A percentile compares a stretch with the other conserved stretches of the same genome.
phyloP scores from a whole-genome alignment of 1,140 invertebrate species.

The Plectus sambesii region DNA sequence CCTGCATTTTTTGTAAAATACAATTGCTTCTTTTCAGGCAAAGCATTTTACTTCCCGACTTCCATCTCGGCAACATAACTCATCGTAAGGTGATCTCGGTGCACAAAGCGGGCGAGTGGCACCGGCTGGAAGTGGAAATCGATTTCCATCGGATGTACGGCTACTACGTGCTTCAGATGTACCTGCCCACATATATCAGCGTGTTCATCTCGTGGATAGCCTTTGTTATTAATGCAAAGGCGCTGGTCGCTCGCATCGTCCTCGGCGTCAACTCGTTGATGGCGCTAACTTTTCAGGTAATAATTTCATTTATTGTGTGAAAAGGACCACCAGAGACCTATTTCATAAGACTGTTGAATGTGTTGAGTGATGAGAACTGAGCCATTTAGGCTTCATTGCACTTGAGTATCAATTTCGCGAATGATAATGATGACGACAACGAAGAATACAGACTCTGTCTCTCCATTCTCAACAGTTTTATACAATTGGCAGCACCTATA shows the following conservation, averaged over 20 bases:
- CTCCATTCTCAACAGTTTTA: too few relatives aligned
- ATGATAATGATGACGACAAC: not conserved
- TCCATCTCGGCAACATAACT: conserved; percentile 27
- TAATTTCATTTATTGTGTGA: too few relatives aligned
- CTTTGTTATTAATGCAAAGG: conserved; percentile 43
- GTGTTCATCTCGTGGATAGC: conserved; percentile 44
- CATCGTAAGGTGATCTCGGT: too few relatives aligned
- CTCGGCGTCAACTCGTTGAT: conserved; percentile 44
- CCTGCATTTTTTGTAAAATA: too few relatives aligned
- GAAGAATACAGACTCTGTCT: too few relatives aligned
- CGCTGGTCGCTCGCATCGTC: conserved; percentile 40
- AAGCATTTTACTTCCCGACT: conserved; percentile 37
- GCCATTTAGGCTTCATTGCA: too few relatives aligned
- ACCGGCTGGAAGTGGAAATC: conserved; percentile 41
- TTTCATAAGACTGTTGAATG: too few relatives aligned
- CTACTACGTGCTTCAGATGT: conserved; percentile 41
- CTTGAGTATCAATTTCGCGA: too few relatives aligned
- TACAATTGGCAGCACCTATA: too few relatives aligned
- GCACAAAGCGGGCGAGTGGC: conserved; percentile 45
- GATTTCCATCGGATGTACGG: conserved; percentile 37
- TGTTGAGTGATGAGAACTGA: too few relatives aligned
- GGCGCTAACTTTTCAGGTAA: conserved; percentile 41
- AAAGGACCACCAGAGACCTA: too few relatives aligned
- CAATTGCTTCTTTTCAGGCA: too few relatives aligned
- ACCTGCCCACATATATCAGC: conserved; percentile 39